Base-by-base conservation (phyloP, 92 coral and sea anemone genomes). In the Anthopleura xanthogrammica region DNA sequence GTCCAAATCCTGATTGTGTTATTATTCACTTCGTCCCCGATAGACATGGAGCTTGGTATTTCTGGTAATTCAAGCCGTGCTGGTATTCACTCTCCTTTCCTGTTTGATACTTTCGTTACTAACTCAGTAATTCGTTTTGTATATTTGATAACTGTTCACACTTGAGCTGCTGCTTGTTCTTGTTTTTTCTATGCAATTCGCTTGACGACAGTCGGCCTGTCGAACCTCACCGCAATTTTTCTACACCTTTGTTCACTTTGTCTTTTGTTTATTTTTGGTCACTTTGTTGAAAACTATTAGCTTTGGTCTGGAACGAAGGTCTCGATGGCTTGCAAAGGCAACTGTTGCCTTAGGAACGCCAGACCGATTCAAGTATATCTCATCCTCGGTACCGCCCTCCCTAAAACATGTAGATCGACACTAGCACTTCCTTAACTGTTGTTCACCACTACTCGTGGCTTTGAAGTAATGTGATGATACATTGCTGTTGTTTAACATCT, bases 241-340 rank as follows among this genome's bases (percentile, higher is more conserved):
- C 74, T 24, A 68, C 6, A 68, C 1, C 42, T 23, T 68, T 12
- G 42, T 2, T 8, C 14, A 3, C 42, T 68, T 23, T 54, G 14
- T 11, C 16, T 54, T 12, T 54, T 54, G 16, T 54, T 54, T 54
- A 11, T 14, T 54, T 54, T 54, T 54, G 14, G 58, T 54, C 17
- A 11, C 16, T 68, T 23, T 68, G 42, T 68, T 68, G 41, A 9
- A 29, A 8, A 12, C 43, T 29, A 8, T 68, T 68, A 11, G 74
- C 29, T 1, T 68, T 23, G 43, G 42, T 68, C 17, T 68, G 74
- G 74, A 24, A 36, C 29, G 0, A 62, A 36, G 74, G 74, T 68
- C 74, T 23, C 74, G 74, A 68, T 10, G 74, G 19, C 74, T 68
- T 68, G 42, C 42, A 9, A 68, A 68, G 74, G 74, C 74, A n/a